phyloP scores from a whole-genome alignment of 2,113 vertebrate genomes.

The Gobius niger region DNA sequence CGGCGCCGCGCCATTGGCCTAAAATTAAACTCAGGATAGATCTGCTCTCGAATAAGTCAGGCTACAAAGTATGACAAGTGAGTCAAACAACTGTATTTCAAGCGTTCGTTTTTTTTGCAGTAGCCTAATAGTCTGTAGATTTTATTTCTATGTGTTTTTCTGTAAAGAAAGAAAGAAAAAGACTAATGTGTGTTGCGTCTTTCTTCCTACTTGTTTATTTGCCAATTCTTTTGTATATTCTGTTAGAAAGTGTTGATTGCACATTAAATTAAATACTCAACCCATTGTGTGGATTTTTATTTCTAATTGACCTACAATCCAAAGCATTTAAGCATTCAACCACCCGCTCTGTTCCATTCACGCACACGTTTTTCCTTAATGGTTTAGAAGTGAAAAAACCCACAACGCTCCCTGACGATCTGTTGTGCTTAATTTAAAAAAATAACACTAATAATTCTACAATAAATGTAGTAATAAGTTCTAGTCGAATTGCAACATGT shows the following conservation, averaged over 20 bases:
- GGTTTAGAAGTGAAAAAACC: too few species aligned
- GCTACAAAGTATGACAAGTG: background rate
- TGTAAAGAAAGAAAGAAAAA: too few species aligned
- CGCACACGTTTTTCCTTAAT: background rate
- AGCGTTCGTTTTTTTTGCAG: background rate
- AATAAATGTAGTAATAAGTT: too few species aligned
- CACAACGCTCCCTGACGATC: too few species aligned
- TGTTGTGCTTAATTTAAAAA: too few species aligned
- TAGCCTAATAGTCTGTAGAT: background rate
- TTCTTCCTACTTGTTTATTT: slow-evolving; percentile 56
- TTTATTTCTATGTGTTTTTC: background rate
- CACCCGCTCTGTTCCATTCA: too few species aligned
- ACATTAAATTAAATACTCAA: slow-evolving; percentile 3
- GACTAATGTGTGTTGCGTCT: background rate
- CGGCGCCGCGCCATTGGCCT: background rate
- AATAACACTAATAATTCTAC: too few species aligned
- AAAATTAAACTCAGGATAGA: too few species aligned
- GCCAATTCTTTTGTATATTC: slow-evolving; percentile 62
- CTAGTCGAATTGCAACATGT: too few species aligned
- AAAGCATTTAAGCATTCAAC: too few species aligned
- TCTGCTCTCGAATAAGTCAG: background rate
- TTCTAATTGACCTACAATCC: background rate
- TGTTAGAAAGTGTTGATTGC: slow-evolving; percentile 64
- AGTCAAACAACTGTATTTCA: background rate
- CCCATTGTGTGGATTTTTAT: slow-evolving; percentile 2